A percentile compares a stretch with the other conserved stretches of the same genome.
phyloP scores from a whole-genome alignment of 2,797 vertebrate species.

The Fistularia commersonii region DNA sequence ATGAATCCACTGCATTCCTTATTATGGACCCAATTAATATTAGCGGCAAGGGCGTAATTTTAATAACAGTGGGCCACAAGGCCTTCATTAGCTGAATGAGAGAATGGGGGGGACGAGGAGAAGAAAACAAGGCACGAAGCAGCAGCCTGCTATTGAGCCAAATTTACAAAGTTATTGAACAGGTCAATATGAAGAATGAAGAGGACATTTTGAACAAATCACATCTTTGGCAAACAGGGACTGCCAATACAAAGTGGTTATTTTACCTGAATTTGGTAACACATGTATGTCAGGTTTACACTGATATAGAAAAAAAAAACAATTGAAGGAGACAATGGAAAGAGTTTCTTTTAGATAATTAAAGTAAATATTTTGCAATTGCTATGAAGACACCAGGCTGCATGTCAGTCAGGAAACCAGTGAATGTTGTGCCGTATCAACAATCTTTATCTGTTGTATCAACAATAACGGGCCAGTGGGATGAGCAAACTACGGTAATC shows the following conservation, averaged over 20 bases:
- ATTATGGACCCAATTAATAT: conserved; percentile 99
- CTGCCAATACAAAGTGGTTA: conserved; percentile 16
- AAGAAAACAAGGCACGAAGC: conserved; percentile 69
- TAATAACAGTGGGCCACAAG: conserved; percentile 94
- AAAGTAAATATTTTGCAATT: too few relatives aligned
- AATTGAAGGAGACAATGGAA: too few relatives aligned
- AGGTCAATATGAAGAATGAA: conserved; percentile 21
- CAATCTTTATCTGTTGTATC: too few relatives aligned
- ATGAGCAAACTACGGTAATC: too few relatives aligned
- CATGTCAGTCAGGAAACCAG: too few relatives aligned
- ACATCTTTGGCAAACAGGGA: conserved; percentile 14
- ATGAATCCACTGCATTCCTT: conserved; percentile 93
- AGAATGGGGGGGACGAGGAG: conserved; percentile 47
- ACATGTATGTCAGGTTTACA: conserved; percentile 16
- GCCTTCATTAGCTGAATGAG: conserved; percentile 85
- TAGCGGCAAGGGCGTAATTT: conserved; percentile 88
- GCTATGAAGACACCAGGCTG: too few relatives aligned
- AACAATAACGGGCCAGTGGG: too few relatives aligned
- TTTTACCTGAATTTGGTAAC: conserved; percentile 16
- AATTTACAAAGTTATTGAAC: conserved; percentile 50
- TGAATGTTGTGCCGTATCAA: too few relatives aligned
- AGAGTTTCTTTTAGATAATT: too few relatives aligned
- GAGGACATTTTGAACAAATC: conserved; percentile 32
- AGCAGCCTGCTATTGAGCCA: conserved; percentile 46
- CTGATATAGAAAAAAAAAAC: neutral